Evolutionary conservation across 2,888 invertebrate species (phyloP), one percentile per base, ranked within the genome.

Genomic region (Psylliodes chrysocephalus): DNA sequence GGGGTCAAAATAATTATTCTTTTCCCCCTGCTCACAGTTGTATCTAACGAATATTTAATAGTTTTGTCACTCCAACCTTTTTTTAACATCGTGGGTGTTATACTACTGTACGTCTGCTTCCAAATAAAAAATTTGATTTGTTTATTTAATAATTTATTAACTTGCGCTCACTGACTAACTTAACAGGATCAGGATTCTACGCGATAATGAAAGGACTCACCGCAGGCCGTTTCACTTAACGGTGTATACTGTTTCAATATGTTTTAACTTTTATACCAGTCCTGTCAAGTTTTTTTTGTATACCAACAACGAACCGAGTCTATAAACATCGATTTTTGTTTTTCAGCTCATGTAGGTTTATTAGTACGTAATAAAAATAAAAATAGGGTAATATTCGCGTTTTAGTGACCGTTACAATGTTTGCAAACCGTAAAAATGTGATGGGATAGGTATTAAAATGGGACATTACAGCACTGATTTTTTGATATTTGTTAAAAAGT

Each of bases 181-280:
- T 42, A 5, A 15, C 12, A 7, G 42, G n/a, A 18, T 42, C 18
- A 17, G 15, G 42, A 18, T 17, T 42, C 18, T 18, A 42, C 7
- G 8, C 7, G 7, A 42, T 42, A 42, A 42, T 42, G 17, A 42
- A 42, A 42, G 42, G 38, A 38, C 14, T 38, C 38, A 7, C 38
- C 38, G 15, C 38, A 38, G 38, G 38, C 38, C 38, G 38, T 38
- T 42, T 17, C n/a, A 42, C 42, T 17, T 42, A 42, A 42, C 42
- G 10, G 17, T 14, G 17, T 18, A 42, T 42, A 42, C 17, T 10
- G 17, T 42, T 42, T 18, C 42, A 42, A 18, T 18, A 18, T 10
- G 42, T 42, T 42, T 42, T 2, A 15, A 42, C 18, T 42, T n/a
- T 42, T 42, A 14, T 18, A 42, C 10, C 10, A 15, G 15, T 42